Conservation (phyloP, 2,888 invertebrate species). For the Parasteatoda lunata region DNA sequence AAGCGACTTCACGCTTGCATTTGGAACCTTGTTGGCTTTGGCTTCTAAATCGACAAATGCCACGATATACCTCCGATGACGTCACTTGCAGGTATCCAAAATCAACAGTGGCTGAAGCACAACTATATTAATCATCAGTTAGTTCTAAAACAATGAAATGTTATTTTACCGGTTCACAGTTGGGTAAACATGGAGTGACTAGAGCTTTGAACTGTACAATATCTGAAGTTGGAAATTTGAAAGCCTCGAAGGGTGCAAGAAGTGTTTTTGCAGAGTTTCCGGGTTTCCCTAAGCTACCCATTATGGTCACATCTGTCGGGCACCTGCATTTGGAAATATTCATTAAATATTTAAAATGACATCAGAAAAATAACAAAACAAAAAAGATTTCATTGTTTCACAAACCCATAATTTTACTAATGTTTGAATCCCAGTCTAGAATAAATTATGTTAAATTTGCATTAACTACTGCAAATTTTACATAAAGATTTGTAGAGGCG, state of each 20-base stretch:
- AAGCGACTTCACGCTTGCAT: too few relatives aligned
- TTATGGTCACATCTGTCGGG: slow-evolving; percentile 93
- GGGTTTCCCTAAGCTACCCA: slow-evolving; percentile 92
- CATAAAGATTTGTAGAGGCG: too few relatives aligned
- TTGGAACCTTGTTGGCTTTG: too few relatives aligned
- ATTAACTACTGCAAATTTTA: too few relatives aligned
- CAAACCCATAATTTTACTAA: background rate
- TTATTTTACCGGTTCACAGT: slow-evolving; percentile 86
- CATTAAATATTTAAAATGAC: too few relatives aligned
- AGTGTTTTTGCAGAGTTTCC: slow-evolving; percentile 79
- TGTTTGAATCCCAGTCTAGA: background rate
- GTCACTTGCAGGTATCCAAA: too few relatives aligned
- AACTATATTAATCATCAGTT: too few relatives aligned
- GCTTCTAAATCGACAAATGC: too few relatives aligned
- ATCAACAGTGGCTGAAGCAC: too few relatives aligned
- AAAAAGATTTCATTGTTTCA: background rate
- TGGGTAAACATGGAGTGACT: slow-evolving; percentile 94
- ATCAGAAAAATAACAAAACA: background rate
- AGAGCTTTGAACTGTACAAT: slow-evolving; percentile 96
- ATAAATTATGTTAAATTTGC: too few relatives aligned
- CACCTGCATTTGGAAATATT: slow-evolving; percentile 75
- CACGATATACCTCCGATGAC: too few relatives aligned
- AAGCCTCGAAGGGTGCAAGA: slow-evolving; percentile 93
- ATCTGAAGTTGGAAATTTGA: slow-evolving; percentile 96
- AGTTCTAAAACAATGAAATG: too few relatives aligned